Evolutionary conservation across 2,888 invertebrate species (phyloP), one percentile per base, ranked within the genome.

Genomic region (Tachina lurida): DNA sequence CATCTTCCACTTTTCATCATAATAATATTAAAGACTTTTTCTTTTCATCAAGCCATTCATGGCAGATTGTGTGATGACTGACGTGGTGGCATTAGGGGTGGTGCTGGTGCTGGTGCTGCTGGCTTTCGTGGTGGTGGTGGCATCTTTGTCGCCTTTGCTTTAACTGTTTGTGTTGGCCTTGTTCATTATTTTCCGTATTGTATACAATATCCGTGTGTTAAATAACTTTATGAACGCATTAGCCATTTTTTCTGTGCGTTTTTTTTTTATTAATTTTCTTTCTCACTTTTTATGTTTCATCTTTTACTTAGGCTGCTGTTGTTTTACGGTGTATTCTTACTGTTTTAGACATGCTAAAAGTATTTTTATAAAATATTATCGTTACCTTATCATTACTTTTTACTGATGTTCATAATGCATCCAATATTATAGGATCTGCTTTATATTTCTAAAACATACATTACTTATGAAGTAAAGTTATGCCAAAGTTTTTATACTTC

Each of bases 341-440:
- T 19, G 22, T 19, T 41, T 17, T 2, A 56, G 47, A 10, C 10
- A 10, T 58, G 47, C n/a, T 41, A 41, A 73, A 19, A 8, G 13
- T 73, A 67, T 43, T 67, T 77, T 73, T 81, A 77, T 67, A 77
- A 81, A 81, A 73, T 77, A 77, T 68, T 62, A 77, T 83, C 82
- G 56, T 76, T 73, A 67, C 54, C 73, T 84, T 84, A 77, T 81
- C 76, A 73, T 81, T 81, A 68, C 39, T 65, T 31, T 77, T 60
- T 81, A 77, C 60, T 74, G 62, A 19, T 68, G 67, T 54, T 78
- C 60, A 71, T 76, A 77, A 77, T 73, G 54, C 49, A 73, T 17
- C 41, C 60, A 80, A 80, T 74, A 68, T 60, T 52, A 74, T 74
- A 43, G 74, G 60, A 74, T 45, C 68, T 60, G 52, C 22, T 22